Conservation (phyloP, 2,888 invertebrate genomes). For the Lepidocyrtoides sp. region DNA sequence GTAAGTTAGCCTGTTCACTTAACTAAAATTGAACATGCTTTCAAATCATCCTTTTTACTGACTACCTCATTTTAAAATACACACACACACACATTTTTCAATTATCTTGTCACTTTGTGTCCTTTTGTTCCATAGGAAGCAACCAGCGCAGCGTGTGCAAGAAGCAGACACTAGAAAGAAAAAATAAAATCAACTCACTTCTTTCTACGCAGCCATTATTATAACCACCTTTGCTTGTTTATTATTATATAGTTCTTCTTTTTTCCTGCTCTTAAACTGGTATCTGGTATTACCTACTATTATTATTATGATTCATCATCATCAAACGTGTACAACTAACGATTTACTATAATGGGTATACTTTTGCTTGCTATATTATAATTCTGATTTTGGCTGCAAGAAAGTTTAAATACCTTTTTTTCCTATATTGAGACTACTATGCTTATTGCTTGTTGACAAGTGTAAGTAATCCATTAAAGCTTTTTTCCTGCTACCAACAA, state of each 20-base stretch:
- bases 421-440: not conserved
- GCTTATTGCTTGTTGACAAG: conserved; percentile 73
- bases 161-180: not conserved
- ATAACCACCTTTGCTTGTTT: conserved; percentile 58
- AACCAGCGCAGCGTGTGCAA: not conserved
- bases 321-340: not conserved
- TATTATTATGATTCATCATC: conserved; percentile 26
- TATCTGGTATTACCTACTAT: conserved; percentile 26
- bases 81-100: conserved; percentile 41
- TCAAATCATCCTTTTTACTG: not conserved
- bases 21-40: not conserved
- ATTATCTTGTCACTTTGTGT: conserved; percentile 67
- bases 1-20: not conserved
- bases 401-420: not conserved
- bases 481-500: conserved; percentile 34
- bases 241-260: conserved; percentile 45
- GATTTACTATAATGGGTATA: conserved; percentile 1
- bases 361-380: not conserved
- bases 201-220: conserved; percentile 5
- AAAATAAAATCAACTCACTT: conserved; percentile 10
- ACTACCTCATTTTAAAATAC: conserved; percentile 10
- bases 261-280: conserved; percentile 16
- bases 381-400: not conserved
- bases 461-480: conserved; percentile 75
- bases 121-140: conserved; percentile 50